A percentile compares a stretch with the other conserved stretches of the same genome.
Evolutionary conservation across 2,888 invertebrate species (phyloP).

Genomic region (Aricia artaxerxes): DNA sequence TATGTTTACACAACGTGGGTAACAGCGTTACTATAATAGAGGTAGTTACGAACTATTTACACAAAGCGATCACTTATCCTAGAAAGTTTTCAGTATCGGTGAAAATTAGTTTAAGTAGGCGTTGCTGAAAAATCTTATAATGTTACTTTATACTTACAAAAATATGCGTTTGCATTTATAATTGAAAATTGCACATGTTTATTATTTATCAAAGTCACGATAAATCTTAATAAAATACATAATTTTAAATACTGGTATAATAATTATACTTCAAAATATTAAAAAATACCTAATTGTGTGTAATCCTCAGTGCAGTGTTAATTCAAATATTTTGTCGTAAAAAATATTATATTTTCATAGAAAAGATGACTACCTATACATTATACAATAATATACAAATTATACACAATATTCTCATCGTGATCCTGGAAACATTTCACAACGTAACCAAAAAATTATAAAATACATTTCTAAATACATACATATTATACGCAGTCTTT

Average conservation of each 20-base stretch:
- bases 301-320: neutral
- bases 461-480: neutral
- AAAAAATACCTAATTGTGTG: neutral
- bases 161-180: neutral
- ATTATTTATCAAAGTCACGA: neutral
- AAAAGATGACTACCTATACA: neutral
- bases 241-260: neutral
- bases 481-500: neutral
- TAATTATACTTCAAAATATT: neutral
- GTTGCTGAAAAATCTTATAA: neutral
- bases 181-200: neutral
- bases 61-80: neutral
- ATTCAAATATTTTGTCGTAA: neutral
- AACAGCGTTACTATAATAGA: slow-evolving; percentile 8
- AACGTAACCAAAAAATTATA: neutral
- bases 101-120: neutral
- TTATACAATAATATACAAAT: neutral
- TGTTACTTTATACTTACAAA: neutral
- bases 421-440: neutral
- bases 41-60: slow-evolving; percentile 21
- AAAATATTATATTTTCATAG: neutral
- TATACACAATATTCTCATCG: neutral
- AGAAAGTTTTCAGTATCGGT: neutral
- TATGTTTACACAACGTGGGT: slow-evolving; percentile 2
- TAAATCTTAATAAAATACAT: neutral